Evolutionary conservation across 2,888 invertebrate species (phyloP).

Genomic region (Melanostoma mellinum): DNA sequence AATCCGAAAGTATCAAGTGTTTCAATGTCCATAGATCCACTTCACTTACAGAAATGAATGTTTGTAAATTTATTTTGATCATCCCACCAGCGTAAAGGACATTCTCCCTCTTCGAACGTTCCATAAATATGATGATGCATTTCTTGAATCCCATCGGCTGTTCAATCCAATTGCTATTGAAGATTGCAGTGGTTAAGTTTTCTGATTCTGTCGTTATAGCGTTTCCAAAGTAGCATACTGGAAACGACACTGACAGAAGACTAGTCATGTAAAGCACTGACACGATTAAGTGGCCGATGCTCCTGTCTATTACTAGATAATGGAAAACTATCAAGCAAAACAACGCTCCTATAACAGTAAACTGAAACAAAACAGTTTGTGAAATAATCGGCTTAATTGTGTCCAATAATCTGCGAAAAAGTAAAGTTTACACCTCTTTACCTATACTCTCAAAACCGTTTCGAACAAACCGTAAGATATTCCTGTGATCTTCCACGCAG

Average conservation of each 20-base stretch:
- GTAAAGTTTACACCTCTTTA: background rate
- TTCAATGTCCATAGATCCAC: background rate
- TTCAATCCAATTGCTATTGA: constrained; percentile 47
- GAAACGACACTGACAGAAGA: constrained; percentile 23
- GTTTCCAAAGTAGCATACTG: constrained; percentile 47
- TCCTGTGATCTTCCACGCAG: constrained; percentile 41
- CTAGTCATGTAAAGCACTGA: constrained; percentile 5
- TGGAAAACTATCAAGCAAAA: constrained; percentile 43
- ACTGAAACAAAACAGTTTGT: constrained; percentile 21
- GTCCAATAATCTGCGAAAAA: constrained; percentile 28
- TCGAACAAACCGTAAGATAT: constrained; percentile 36
- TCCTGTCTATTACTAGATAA: constrained; percentile 18
- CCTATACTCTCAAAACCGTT: background rate
- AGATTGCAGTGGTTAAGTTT: constrained; percentile 28
- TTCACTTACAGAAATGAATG: constrained; percentile 39
- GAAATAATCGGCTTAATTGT: constrained; percentile 17
- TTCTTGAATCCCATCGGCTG: constrained; percentile 29
- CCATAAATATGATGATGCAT: constrained; percentile 48
- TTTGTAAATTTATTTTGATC: constrained; percentile 28
- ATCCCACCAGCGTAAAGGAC: constrained; percentile 37
- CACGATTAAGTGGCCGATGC: constrained; percentile 12
- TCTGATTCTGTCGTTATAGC: constrained; percentile 32
- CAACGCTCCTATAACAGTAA: constrained; percentile 27
- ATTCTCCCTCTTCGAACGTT: constrained; percentile 33
- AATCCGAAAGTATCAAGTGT: background rate